Evolutionary conservation across 2,888 invertebrate species (phyloP).

Genomic region (Melanargia galathea): DNA sequence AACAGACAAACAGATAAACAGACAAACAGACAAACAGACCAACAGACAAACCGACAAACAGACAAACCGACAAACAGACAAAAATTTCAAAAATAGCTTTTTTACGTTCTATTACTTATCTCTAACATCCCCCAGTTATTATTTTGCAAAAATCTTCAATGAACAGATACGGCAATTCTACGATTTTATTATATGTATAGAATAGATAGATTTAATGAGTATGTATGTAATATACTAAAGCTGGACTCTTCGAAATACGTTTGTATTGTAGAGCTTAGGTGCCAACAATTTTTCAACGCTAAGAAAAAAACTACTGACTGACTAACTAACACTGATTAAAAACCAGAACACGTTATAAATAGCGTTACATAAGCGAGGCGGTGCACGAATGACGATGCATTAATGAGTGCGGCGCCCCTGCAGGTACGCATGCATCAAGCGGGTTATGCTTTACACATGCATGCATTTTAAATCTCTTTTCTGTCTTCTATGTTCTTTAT

Average conservation of each 20-base stretch:
- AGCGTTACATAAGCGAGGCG: slow-evolving; percentile 7
- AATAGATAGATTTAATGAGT: background rate
- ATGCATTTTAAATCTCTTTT: background rate
- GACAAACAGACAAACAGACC: no score
- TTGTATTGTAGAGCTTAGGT: background rate
- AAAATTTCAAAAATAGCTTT: no score
- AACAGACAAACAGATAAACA: no score
- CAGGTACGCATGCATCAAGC: no score
- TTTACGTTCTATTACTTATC: no score
- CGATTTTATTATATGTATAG: no score
- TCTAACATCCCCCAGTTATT: no score
- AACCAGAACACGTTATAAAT: slow-evolving; percentile 21
- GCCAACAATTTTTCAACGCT: background rate
- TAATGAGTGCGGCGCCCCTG: slow-evolving; percentile 14
- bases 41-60: no score
- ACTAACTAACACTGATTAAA: slow-evolving; percentile 14
- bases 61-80: no score
- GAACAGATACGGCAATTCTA: no score
- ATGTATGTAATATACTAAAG: background rate
- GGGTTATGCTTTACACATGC: slow-evolving; percentile 7
- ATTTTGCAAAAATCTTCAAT: no score
- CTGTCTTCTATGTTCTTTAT: background rate
- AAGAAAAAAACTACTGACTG: no score
- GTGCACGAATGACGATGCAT: slow-evolving; percentile 22
- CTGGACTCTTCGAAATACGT: background rate